phyloP scores from a whole-genome alignment of 2,113 vertebrate genomes.

The Lasiurus borealis region DNA sequence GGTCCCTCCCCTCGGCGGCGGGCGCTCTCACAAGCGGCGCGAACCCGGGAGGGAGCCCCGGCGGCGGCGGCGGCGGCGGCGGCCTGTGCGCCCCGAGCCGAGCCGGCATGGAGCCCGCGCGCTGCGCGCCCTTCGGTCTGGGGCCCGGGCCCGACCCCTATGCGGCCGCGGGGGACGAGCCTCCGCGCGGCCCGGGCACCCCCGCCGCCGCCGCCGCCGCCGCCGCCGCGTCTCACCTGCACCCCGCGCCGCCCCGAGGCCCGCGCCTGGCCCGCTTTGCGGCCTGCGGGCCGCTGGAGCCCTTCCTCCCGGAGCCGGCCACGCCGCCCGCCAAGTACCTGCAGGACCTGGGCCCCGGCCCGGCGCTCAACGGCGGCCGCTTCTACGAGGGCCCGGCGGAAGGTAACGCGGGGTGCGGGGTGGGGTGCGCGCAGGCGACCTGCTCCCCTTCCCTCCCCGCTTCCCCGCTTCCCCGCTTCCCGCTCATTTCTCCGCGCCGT shows the following conservation, averaged over 20 bases:
- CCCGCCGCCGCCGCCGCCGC: constrained; percentile 56
- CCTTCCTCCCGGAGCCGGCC: constrained; percentile 84
- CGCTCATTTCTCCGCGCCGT: not conserved
- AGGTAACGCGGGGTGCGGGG: constrained; percentile 79
- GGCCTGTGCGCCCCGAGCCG: constrained; percentile 74
- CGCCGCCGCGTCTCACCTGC: constrained; percentile 82
- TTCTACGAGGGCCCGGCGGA: constrained; percentile 87
- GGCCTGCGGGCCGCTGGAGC: constrained; percentile 77
- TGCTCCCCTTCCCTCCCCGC: not conserved
- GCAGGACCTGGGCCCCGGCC: constrained; percentile 87
- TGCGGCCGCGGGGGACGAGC: constrained; percentile 72
- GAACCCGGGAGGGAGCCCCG: constrained; percentile 67
- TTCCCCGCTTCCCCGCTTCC: not conserved
- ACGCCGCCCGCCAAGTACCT: constrained; percentile 88
- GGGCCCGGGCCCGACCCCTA: constrained; percentile 80
- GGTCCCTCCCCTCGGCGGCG: constrained; percentile 80
- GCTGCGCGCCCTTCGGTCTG: constrained; percentile 89
- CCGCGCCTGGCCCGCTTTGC: constrained; percentile 74
- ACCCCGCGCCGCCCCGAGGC: constrained; percentile 76
- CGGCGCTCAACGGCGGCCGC: constrained; percentile 84
- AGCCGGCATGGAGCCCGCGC: constrained; percentile 89
- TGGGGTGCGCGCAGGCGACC: not conserved
- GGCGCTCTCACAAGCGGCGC: constrained; percentile 64
- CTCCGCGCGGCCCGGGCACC: constrained; percentile 81
- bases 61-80: constrained; percentile 73